Conservation (phyloP, 1,140 invertebrate species). For the Pararge aegeria region DNA sequence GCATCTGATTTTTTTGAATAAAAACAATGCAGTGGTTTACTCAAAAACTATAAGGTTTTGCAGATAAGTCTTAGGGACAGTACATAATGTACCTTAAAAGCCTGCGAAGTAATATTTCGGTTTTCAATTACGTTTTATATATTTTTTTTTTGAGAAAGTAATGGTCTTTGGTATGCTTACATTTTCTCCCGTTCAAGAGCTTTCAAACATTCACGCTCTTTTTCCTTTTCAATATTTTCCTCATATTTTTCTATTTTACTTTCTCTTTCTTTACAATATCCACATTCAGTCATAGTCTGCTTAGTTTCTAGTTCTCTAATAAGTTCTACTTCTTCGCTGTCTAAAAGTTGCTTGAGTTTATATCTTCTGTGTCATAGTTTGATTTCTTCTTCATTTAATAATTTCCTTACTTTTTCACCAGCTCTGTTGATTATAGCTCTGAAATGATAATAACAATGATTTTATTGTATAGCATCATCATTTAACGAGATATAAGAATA, state of each 20-base stretch:
- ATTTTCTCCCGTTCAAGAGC: conserved; percentile 67
- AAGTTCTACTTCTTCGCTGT: conserved; percentile 51
- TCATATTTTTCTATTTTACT: conserved; percentile 40
- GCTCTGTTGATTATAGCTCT: conserved; percentile 58
- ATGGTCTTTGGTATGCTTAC: conserved; percentile 35
- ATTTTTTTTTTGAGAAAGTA: too few species aligned
- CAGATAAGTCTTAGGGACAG: too few species aligned
- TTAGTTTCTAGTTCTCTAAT: conserved; percentile 44
- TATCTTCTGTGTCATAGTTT: conserved; percentile 63
- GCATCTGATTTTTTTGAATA: too few species aligned
- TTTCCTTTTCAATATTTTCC: conserved; percentile 55
- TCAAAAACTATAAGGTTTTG: too few species aligned
- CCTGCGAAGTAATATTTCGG: too few species aligned
- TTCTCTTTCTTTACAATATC: conserved; percentile 48
- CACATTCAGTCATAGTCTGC: conserved; percentile 41
- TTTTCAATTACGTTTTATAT: too few species aligned
- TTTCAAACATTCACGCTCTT: conserved; percentile 47
- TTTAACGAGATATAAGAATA: too few species aligned
- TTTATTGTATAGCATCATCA: too few species aligned
- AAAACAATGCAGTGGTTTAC: too few species aligned
- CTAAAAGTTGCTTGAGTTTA: conserved; percentile 44
- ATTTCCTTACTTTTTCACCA: conserved; percentile 49
- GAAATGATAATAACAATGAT: too few species aligned
- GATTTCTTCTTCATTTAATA: conserved; percentile 52
- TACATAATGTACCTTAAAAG: too few species aligned